Conservation (phyloP, 2,888 invertebrate genomes). For the Arctia plantaginis region DNA sequence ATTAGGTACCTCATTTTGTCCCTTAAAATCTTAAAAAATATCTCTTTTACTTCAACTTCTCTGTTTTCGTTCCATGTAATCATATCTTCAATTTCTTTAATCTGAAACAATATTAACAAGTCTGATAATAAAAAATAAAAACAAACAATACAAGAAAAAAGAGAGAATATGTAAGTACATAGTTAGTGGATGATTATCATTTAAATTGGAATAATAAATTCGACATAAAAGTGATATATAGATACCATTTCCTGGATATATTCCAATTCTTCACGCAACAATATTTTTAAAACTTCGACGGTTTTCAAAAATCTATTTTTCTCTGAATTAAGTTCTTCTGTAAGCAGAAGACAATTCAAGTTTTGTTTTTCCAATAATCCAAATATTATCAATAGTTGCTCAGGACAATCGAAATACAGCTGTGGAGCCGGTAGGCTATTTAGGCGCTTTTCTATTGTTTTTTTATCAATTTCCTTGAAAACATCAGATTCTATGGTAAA, state of each 20-base stretch:
- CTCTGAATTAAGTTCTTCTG: slow-evolving; percentile 75
- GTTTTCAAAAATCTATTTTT: slow-evolving; percentile 77
- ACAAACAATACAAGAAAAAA: too few species aligned
- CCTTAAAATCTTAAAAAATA: slow-evolving; percentile 73
- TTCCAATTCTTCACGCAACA: slow-evolving; percentile 67
- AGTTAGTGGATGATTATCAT: not conserved
- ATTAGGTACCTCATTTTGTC: slow-evolving; percentile 84
- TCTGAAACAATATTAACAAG: slow-evolving; percentile 65
- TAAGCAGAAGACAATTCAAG: slow-evolving; percentile 78
- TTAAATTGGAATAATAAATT: not conserved
- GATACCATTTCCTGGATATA: slow-evolving; percentile 74
- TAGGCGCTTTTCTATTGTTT: slow-evolving; percentile 61
- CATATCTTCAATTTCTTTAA: slow-evolving; percentile 67
- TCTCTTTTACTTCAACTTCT: slow-evolving; percentile 73
- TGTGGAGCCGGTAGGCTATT: slow-evolving; percentile 65
- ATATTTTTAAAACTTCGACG: slow-evolving; percentile 62
- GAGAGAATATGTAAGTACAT: not conserved
- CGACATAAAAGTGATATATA: not conserved
- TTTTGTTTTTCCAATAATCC: slow-evolving; percentile 77
- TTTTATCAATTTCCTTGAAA: slow-evolving; percentile 65
- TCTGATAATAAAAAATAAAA: too few species aligned
- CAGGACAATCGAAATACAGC: slow-evolving; percentile 75
- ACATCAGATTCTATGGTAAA: slow-evolving; percentile 70
- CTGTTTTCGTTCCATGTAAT: slow-evolving; percentile 67
- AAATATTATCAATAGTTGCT: slow-evolving; percentile 72